phyloP scores from a whole-genome alignment of 2,888 invertebrate species.

The Entomobrya multifasciata region DNA sequence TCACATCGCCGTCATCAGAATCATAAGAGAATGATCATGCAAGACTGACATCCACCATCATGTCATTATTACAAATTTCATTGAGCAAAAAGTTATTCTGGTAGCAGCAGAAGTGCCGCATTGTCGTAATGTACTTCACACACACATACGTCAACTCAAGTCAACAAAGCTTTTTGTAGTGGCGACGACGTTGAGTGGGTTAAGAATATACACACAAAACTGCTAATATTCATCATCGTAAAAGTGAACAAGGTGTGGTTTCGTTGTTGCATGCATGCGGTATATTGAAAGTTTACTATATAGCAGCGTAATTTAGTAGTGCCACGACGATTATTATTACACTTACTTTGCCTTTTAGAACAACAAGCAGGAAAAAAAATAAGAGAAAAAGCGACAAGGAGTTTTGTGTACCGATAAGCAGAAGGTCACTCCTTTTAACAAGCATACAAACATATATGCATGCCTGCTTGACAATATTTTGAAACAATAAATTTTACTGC shows the following conservation, averaged over 20 bases:
- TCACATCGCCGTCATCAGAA: conserved; percentile 5
- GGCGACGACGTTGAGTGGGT: too few species aligned
- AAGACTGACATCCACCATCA: conserved; percentile 26
- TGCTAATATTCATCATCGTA: conserved; percentile 24
- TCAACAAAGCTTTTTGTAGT: too few species aligned
- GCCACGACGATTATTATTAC: conserved; percentile 2
- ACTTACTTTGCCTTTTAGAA: not conserved
- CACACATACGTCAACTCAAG: not conserved
- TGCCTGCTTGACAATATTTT: not conserved
- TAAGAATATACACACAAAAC: not conserved
- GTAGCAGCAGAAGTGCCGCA: conserved; percentile 25
- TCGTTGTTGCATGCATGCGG: conserved; percentile 28
- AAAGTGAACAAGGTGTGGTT: conserved; percentile 42
- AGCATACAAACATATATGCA: too few species aligned
- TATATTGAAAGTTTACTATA: not conserved
- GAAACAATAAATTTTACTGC: not conserved
- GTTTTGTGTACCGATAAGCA: not conserved
- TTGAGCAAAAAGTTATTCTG: conserved; percentile 39
- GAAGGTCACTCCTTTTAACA: conserved; percentile 24
- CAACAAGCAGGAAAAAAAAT: not conserved
- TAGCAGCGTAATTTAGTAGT: not conserved
- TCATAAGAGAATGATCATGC: not conserved
- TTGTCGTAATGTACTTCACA: not conserved
- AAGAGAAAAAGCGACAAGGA: not conserved
- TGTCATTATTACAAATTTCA: conserved; percentile 16